Base-by-base conservation (phyloP, 2,888 invertebrate genomes). In the Noctua fimbriata region DNA sequence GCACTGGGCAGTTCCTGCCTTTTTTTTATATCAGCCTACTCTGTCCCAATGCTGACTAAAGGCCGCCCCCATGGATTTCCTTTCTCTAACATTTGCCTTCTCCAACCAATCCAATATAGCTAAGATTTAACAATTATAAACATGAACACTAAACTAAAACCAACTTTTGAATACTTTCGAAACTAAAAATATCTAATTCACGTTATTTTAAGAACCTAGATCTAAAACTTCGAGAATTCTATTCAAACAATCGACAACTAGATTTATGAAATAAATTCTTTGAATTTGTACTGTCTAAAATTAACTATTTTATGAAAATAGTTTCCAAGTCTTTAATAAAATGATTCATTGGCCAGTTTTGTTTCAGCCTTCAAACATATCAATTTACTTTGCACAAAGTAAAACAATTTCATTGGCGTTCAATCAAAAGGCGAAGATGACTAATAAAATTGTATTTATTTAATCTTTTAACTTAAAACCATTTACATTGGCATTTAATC, bases 401-500 rank as follows among this genome's bases (percentile, higher is more conserved):
- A 24, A 49, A 28, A 63, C 24, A 44, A 47, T 49, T 63, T 49
- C 2, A 60, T 36, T 36, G 0, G 41, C 7, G 4, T 41, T 9
- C n/a, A 67, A 36, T 24, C 1, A 58, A 69, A n/a, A 79, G 10
- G 7, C 12, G 18, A 18, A 58, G n/a, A 2, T 79, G 1, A n/a
- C 14, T 58, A 71, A 60, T 16, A 77, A 72, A 78, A 60, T 47
- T 47, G 28, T 70, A 32, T 84, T 75, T 76, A 80, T 76, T 83
- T 84, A 89, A 87, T 89, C 89, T 85, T 92, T 93, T 89, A 93
- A 90, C 92, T 94, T 93, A 88, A 93, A 94, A 75, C 93, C 90
- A 94, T 94, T 95, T 73, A 94, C 88, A 92, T 94, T 92, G 69
- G 92, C 92, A 94, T 94, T 94, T 12, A 95, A 71, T 21, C 95